Base-by-base conservation (phyloP, 1,140 invertebrate species). In the Conus ventricosus region DNA sequence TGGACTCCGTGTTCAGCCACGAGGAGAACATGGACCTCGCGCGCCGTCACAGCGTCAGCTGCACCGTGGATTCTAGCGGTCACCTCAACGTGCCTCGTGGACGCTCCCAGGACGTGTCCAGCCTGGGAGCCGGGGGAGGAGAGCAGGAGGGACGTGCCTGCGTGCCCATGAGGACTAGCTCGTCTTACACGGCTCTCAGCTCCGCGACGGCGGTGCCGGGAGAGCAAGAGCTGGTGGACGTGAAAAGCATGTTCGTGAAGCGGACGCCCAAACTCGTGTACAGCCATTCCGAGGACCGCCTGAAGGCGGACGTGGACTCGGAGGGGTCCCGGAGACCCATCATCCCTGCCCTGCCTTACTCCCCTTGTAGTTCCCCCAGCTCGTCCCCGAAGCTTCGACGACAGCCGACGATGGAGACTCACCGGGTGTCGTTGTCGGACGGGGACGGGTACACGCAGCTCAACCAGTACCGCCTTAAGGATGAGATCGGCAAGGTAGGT, bases 381-480 rank as follows among this genome's bases (percentile, higher is more conserved):
- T 96, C 97, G 51, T 98, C 97, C 4, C 98, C 98, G 2, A 95
- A 96, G 51, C 96, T 97, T 85, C 96, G 97, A 87, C 95, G 96
- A 39, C 96, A 97, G 27, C 97, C 97, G 4, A 96, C 97, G 53
- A 96, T 97, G 87, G 98, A 99, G 94, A 98, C 97, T 15, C 95
- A 97, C 23, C 96, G 97, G 76, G 97, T 99, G 78, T 98, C 97
- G 13, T 97, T 98, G 5, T 98, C 92, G 23, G 94, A 99, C 91
- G 97, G 97, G 91, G 97, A 97, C 51, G 97, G 97, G 76, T 98
- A 98, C 94, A 96, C 98, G 13, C 98, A 99, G 95, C 96, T 99
- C 80, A 99, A 99, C 96, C 98, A 99, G 95, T 99, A 99, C 95
- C 97, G 97, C 92, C 95, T 99, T 17, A 97, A 99, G 95, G 97